Evolutionary conservation across 1,140 invertebrate species (phyloP), one percentile per base, ranked within the genome.

Genomic region (Papilio glaucus): DNA sequence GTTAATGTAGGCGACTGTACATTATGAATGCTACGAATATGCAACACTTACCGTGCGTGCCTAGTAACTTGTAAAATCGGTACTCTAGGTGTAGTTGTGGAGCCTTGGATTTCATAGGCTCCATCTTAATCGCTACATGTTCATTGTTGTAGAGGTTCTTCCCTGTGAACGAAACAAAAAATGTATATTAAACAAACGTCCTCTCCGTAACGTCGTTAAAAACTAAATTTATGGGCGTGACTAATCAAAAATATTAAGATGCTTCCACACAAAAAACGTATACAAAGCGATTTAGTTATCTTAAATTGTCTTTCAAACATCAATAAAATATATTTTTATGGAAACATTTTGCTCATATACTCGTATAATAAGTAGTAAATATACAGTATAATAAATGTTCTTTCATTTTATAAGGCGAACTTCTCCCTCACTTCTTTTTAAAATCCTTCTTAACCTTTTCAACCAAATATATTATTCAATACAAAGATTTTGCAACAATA

Each of bases 141-240:
- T 99, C 99, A 95, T 99, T 99, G 95, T 99, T 99, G 95, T 99
- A 99, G 84, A 99, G 95, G 95, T 99, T 99, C 96, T 99, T 99
- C 76, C 98, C 98, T 98, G 95, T 68, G 98, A 96, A 94, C 91
- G 88, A 89, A 90, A 92, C 8, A 33, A 86, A 79, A 70, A 83
- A 87, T 80, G 77, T 72, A 41, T 70, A 37, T 72, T 38, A 71
- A 53, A 37, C 57, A 73, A 69, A 65, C 21, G 61, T 57, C 49
- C 18, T 57, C 49, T 57, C 9, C 21, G 21, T 57, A 24, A 57
- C 18, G 21, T 26, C 49, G n/a, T 57, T 57, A 57, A 26, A 57
- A 24, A 57, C 21, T 13, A 1, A 24, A 57, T 57, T 57, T 26
- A 57, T 57, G 49, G 21, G 12, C 49, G 49, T 26, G 21, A 57